Conservation (phyloP, 2,113 vertebrate genomes). For the Hystrix brachyura region DNA sequence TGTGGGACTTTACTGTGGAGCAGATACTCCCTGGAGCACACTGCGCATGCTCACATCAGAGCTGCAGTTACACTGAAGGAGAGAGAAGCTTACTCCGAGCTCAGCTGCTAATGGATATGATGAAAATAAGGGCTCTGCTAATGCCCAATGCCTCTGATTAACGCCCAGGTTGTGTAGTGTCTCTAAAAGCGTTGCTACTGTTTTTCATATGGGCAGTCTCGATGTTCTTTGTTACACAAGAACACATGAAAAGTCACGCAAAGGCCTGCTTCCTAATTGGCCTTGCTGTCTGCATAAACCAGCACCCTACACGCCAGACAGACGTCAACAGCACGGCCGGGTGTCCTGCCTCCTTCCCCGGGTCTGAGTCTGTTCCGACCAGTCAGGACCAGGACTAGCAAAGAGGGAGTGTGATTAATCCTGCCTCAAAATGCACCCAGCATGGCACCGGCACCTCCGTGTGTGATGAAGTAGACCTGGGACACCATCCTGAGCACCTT, state of each 20-base stretch:
- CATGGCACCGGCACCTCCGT: background rate
- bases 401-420: background rate
- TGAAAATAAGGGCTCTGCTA: background rate
- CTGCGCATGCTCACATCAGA: background rate
- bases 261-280: slow-evolving; percentile 34
- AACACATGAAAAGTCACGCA: background rate
- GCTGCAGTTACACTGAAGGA: background rate
- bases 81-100: background rate
- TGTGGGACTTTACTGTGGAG: background rate
- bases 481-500: background rate
- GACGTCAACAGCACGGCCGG: background rate
- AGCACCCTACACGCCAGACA: background rate
- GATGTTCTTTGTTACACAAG: slow-evolving; percentile 23
- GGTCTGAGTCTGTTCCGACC: background rate
- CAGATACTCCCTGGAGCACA: background rate
- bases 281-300: background rate
- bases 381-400: background rate
- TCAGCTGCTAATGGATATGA: background rate
- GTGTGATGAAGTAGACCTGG: background rate
- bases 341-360: background rate
- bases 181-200: slow-evolving; percentile 12
- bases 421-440: background rate
- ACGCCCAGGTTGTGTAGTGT: background rate
- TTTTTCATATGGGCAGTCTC: slow-evolving; percentile 34
- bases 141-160: slow-evolving; percentile 6